phyloP scores from a whole-genome alignment of 2,113 vertebrate genomes.

The Sitta europaea region DNA sequence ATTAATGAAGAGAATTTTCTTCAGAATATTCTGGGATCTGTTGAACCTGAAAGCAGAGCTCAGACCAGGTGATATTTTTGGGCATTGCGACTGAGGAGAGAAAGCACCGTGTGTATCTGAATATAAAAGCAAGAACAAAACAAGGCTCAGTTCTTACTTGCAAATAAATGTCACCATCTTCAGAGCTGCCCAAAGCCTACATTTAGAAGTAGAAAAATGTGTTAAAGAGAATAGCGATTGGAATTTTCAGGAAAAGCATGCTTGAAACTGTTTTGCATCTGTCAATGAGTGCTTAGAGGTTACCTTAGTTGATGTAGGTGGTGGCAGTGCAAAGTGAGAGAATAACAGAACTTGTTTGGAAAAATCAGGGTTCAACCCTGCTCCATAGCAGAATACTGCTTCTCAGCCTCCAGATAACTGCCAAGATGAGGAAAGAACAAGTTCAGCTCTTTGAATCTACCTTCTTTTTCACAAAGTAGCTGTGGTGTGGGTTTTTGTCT shows the following conservation, averaged over 20 bases:
- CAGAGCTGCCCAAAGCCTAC: not conserved
- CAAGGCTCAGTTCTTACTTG: not conserved
- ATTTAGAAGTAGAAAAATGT: not conserved
- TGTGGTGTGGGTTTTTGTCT: not conserved
- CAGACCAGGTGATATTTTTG: not conserved
- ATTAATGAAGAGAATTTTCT: not conserved
- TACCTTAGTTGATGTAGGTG: not conserved
- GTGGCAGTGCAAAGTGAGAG: not conserved
- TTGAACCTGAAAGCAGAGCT: not conserved
- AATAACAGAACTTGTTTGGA: not conserved
- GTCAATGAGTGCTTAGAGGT: not conserved
- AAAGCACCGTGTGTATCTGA: not conserved
- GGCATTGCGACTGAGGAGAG: not conserved
- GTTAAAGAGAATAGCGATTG: not conserved
- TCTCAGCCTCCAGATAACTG: not conserved
- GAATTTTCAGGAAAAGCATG: not conserved
- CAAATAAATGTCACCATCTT: not conserved
- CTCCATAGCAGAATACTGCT: not conserved
- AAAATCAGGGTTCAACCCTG: not conserved
- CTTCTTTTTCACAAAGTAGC: not conserved
- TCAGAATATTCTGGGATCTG: not conserved
- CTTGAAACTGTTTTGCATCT: not conserved
- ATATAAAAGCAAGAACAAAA: not conserved
- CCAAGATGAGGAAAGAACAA: not conserved
- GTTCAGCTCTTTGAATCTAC: not conserved